phyloP scores from a whole-genome alignment of 2,113 vertebrate genomes.

The Grammomys surdaster region DNA sequence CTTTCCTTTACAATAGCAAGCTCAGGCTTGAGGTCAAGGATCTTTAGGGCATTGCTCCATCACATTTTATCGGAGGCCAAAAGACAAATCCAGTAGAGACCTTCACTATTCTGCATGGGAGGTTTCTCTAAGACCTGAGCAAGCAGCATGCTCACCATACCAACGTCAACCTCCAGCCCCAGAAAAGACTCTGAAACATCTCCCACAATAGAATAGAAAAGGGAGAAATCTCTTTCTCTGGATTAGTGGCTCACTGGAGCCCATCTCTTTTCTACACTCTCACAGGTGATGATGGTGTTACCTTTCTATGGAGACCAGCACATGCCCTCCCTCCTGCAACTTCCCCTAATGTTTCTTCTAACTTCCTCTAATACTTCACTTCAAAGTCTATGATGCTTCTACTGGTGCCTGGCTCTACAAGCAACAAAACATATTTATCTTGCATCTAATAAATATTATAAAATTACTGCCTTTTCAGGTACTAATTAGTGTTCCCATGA shows the following conservation, averaged over 20 bases:
- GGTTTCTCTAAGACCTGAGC: background rate
- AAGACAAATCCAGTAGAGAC: background rate
- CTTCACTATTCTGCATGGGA: background rate
- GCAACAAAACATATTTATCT: background rate
- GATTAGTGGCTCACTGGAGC: background rate
- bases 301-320: background rate
- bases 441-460: background rate
- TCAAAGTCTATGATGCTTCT: background rate
- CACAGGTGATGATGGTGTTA: background rate
- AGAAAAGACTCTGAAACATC: background rate
- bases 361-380: background rate
- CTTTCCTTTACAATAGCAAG: background rate
- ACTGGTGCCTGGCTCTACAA: background rate
- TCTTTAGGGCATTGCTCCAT: background rate
- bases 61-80: background rate
- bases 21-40: background rate
- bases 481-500: background rate
- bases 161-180: background rate
- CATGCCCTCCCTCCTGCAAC: background rate
- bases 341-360: background rate
- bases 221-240: background rate
- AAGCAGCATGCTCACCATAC: background rate
- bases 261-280: background rate
- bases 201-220: background rate
- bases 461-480: background rate